Base-by-base conservation (phyloP, 2,113 vertebrate species). In the Miniopterus natalensis region DNA sequence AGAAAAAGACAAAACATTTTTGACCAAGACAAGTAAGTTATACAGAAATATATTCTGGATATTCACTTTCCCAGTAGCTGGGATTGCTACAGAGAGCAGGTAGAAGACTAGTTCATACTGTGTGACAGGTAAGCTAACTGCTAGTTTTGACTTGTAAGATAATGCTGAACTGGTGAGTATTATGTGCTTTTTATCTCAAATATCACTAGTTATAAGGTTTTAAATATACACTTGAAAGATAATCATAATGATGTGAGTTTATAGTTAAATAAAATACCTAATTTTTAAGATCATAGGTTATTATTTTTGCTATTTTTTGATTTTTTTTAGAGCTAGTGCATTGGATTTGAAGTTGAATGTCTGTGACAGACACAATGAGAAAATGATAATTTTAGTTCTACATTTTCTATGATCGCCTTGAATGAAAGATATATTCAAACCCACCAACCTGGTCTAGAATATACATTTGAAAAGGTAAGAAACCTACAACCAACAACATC, bases 381-480 rank as follows among this genome's bases (percentile, higher is more conserved):
- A 88, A 88, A 63, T 40, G 21, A 61, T 27, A 47, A 71, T n/a
- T 47, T 55, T 65, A 40, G 1, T 13, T 70, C 4, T 45, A 84
- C 2, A 9, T 36, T 83, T 83, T 31, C 63, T 45, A 29, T 31
- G 5, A 47, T 87, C 4, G 25, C 0, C 8, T 84, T 86, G 17
- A 86, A 84, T 21, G 25, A 86, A 75, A 90, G 1, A 45, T 49
- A 55, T 23, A 77, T 77, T 74, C 27, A 80, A 53, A 75, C 9
- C 71, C 2, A 36, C n/a, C 8, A 45, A 73, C 1, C 12, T 84
- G 7, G 13, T 71, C 20, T 61, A 75, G 9, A 84, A 74, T 47
- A 10, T 42, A 83, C 36, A 84, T 59, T 57, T 61, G 77, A 84
- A 92, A 92, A 94, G 6, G 90, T 53, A 80, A 70, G 57, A 88